Evolutionary conservation across 1,140 invertebrate species (phyloP).

Genomic region (Drosophila sp.): DNA sequence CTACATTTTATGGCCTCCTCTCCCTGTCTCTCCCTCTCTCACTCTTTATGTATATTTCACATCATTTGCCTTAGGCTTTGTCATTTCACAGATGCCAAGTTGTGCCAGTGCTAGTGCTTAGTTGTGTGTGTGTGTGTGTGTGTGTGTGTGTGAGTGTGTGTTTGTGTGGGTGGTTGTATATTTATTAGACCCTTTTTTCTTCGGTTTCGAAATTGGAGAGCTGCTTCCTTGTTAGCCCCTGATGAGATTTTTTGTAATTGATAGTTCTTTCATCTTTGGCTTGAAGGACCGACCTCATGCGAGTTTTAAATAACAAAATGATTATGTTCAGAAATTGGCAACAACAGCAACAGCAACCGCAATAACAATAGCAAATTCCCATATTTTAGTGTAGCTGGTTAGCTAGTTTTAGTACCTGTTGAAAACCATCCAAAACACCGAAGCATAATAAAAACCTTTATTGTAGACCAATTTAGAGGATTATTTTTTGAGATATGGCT

Average conservation of each 20-base stretch:
- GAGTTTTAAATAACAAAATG: slow-evolving; percentile 2
- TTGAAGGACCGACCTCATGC: neutral
- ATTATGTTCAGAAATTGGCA: neutral
- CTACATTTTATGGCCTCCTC: slow-evolving; percentile 60
- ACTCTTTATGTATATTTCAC: slow-evolving; percentile 61
- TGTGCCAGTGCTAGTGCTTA: slow-evolving; percentile 40
- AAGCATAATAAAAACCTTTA: no score
- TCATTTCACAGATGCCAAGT: slow-evolving; percentile 52
- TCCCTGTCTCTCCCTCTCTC: slow-evolving; percentile 27
- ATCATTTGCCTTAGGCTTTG: slow-evolving; percentile 70
- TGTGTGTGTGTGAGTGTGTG: no score
- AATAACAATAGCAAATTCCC: neutral
- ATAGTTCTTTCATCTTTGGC: slow-evolving; percentile 8
- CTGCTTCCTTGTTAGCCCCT: slow-evolving; percentile 1
- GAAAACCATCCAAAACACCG: no score
- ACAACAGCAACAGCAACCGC: neutral
- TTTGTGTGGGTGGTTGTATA: slow-evolving; percentile 15
- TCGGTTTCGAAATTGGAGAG: slow-evolving; percentile 9
- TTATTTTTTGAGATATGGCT: no score
- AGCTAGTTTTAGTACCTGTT: no score
- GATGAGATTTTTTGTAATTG: slow-evolving; percentile 13
- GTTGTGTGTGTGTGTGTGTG: slow-evolving; percentile 1
- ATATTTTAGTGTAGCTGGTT: no score
- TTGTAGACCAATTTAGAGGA: no score
- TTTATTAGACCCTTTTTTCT: slow-evolving; percentile 45